Evolutionary conservation across 2,797 vertebrate species (phyloP), one percentile per base, ranked within the genome.

Genomic region (Phalloptychus januarius): DNA sequence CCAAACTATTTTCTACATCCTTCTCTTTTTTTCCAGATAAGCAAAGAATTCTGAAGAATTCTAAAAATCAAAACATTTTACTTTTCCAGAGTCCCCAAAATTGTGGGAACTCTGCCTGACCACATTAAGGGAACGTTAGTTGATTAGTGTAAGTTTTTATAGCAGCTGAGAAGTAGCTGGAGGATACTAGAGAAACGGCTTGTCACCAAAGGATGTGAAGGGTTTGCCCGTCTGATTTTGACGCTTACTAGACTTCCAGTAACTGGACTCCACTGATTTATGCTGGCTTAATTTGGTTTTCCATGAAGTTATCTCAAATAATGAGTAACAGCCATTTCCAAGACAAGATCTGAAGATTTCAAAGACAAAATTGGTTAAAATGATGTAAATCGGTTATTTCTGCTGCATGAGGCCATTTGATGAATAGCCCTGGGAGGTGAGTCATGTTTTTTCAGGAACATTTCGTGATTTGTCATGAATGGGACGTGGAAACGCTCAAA

Each of bases 331-430:
- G 31, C 31, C 33, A 33, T 61, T 18, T 61, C 7, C 31, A 63
- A 63, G 33, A 20, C 33, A 4, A 8, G 15, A 15, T 15, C 13
- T 31, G 18, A 20, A 63, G 16, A 15, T 36, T 36, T 63, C 31
- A 63, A 63, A 36, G 58, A 63, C n/a, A 63, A 63, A 36, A 67
- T 67, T 11, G 63, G 10, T 65, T 56, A 56, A 13, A 67, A 67
- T 13, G 20, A 25, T 40, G 8, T 23, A 5, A 25, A 67, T 67
- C 15, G 4, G 63, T 25, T 40, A 67, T 67, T 25, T 67, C 23
- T 23, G 38, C 20, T 67, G 10, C 2, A 67, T 13, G 36, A 67
- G 36, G 36, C 10, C 18, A 25, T 38, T 38, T 38, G 20, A 40
- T 67, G 36, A 40, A 16, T 4, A 40, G 4, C 4, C 20, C 20